Evolutionary conservation across 2,113 vertebrate species (phyloP), one percentile per base, ranked within the genome.

Genomic region (Ictalurus punctatus): DNA sequence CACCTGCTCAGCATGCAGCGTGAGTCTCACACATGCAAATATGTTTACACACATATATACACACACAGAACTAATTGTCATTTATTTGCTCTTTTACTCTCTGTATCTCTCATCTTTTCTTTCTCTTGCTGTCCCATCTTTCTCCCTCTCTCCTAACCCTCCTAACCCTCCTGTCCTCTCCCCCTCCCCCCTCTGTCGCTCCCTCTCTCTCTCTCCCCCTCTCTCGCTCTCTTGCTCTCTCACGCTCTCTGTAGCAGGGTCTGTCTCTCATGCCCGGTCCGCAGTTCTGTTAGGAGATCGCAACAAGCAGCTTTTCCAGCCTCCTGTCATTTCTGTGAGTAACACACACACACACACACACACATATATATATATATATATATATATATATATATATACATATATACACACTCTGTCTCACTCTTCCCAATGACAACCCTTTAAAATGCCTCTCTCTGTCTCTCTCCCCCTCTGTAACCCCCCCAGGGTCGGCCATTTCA

Each of bases 1-100:
- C 97, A 97, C 90, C 96, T 98, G 67, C 95, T 98, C 78, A 97
- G 95, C 92, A 97, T 98, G 95, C 97, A 98, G 94, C 97, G 97
- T 97, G 83, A 92, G 76, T 27, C 21, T 78, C n/a, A 74, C 34
- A 16, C 30, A 71, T 3, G 17, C 69, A 30, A 1, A 69, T 5
- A 69, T 16, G 30, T 16, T 8, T 16, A 69, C 30, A 71, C 67
- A 71, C n/a, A 34, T 30, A 34, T 14, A 71, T 14, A 71, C 25
- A 67, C 23, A 25, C 25, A 65, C 2, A 65, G 8, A 67, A 69
- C 65, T n/a, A 69, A 30, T 4, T 69, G 27, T 2, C 65, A 69
- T n/a, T 69, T 69, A 69, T n/a, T 69, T 69, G 65, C 7, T 63
- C 59, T 61, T 23, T 23, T 61, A 61, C 5, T 61, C 21, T 61